These are phyloP conservation scores for Lordiphosa stackelbergi DNA, from an alignment of 1,140 invertebrate species.

Conservation along the genomic window DNA sequence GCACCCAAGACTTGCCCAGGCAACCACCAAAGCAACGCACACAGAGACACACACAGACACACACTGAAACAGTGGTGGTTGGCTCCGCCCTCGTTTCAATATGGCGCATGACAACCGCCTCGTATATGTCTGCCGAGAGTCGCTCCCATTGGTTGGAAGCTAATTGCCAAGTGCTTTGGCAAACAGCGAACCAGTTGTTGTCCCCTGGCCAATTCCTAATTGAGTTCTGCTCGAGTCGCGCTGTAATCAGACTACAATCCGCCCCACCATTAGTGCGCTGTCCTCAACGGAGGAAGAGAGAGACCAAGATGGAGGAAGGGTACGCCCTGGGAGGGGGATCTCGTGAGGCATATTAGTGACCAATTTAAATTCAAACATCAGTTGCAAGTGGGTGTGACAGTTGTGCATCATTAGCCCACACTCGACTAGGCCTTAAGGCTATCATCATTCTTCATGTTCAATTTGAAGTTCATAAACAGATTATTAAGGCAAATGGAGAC, in stretches of 20 bases:
- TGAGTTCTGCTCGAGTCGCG: slow-evolving; percentile 70
- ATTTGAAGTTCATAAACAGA: slow-evolving; percentile 4
- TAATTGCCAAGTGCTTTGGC: slow-evolving; percentile 22
- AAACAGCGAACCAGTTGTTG: slow-evolving; percentile 37
- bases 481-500: slow-evolving; percentile 2
- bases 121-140: slow-evolving; percentile 20
- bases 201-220: slow-evolving; percentile 51
- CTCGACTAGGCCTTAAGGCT: slow-evolving; percentile 15
- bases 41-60: neutral
- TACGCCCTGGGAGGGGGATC: slow-evolving; percentile 11
- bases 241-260: slow-evolving; percentile 59
- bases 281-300: slow-evolving; percentile 7
- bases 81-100: slow-evolving; percentile 62
- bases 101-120: slow-evolving; percentile 63
- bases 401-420: slow-evolving; percentile 50
- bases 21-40: slow-evolving; percentile 26
- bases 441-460: slow-evolving; percentile 26
- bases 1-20: slow-evolving; percentile 30
- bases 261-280: slow-evolving; percentile 52
- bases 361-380: slow-evolving; percentile 64
- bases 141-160: slow-evolving; percentile 36
- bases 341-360: slow-evolving; percentile 62
- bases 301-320: neutral
- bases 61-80: neutral
- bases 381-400: slow-evolving; percentile 41